Evolutionary conservation across 2,113 vertebrate genomes (phyloP).

Genomic region (Cygnus atratus): DNA sequence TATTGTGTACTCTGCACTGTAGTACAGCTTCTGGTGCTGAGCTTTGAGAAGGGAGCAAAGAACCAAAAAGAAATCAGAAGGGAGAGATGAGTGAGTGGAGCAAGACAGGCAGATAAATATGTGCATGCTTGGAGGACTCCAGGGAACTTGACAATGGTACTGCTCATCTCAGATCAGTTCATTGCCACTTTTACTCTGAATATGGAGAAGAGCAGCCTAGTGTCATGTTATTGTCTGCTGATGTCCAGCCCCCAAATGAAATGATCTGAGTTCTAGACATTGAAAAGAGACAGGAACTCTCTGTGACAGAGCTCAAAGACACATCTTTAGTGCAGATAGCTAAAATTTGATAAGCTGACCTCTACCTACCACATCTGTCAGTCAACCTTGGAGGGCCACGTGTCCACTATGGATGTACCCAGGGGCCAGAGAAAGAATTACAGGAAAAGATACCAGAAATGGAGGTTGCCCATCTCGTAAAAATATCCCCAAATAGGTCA

Average conservation of each 20-base stretch:
- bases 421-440: not conserved
- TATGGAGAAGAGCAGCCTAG: not conserved
- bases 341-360: not conserved
- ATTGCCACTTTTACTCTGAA: not conserved
- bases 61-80: not conserved
- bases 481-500: not conserved
- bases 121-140: not conserved
- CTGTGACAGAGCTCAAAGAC: not conserved
- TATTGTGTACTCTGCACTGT: not conserved
- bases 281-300: not conserved
- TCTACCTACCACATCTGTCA: fast-evolving
- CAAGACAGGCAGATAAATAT: not conserved
- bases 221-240: not conserved
- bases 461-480: not conserved
- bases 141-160: not conserved
- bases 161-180: not conserved
- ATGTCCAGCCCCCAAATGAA: not conserved
- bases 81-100: not conserved
- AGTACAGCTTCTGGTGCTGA: not conserved
- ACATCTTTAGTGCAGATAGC: not conserved
- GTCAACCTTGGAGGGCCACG: not conserved
- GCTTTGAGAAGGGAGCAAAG: not conserved
- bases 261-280: not conserved
- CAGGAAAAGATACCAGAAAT: not conserved
- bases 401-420: not conserved